Percentiles rank a stretch among this genome's conserved stretches.
Evolutionary conservation across 2,888 invertebrate genomes (phyloP).

Genomic region (Ennomos quercinarius): DNA sequence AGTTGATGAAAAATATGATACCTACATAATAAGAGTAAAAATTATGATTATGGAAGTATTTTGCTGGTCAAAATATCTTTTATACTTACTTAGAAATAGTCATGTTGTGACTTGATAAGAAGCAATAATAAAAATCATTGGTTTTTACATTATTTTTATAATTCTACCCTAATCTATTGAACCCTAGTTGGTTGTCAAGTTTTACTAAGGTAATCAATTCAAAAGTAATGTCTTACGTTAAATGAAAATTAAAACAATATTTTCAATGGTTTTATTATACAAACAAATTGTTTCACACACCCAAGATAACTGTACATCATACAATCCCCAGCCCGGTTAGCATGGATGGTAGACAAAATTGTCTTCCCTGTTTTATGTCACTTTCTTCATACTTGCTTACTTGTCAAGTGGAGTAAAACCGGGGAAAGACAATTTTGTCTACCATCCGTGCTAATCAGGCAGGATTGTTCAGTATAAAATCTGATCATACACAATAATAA

Average conservation of each 20-base stretch:
- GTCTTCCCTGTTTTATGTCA: no score
- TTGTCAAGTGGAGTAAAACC: no score
- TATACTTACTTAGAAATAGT: conserved; percentile 9
- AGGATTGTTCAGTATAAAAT: conserved; percentile 39
- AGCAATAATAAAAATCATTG: conserved; percentile 25
- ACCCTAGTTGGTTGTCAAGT: no score
- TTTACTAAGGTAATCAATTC: no score
- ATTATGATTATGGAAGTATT: conserved; percentile 31
- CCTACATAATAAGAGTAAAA: background rate
- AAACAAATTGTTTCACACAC: conserved; percentile 58
- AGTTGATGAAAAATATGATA: no score
- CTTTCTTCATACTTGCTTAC: no score
- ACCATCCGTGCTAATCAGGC: no score
- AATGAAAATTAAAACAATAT: conserved; percentile 7
- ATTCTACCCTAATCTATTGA: no score
- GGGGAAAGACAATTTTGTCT: no score
- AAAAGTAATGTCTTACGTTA: background rate
- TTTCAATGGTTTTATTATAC: conserved; percentile 56
- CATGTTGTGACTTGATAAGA: conserved; percentile 11
- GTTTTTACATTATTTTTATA: conserved; percentile 4
- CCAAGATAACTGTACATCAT: conserved; percentile 34
- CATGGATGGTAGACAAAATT: no score
- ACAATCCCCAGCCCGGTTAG: conserved; percentile 44
- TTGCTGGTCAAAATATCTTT: conserved; percentile 31
- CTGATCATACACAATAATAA: background rate